Evolutionary conservation across 1,140 invertebrate genomes (phyloP).

Genomic region (Atta colombica): DNA sequence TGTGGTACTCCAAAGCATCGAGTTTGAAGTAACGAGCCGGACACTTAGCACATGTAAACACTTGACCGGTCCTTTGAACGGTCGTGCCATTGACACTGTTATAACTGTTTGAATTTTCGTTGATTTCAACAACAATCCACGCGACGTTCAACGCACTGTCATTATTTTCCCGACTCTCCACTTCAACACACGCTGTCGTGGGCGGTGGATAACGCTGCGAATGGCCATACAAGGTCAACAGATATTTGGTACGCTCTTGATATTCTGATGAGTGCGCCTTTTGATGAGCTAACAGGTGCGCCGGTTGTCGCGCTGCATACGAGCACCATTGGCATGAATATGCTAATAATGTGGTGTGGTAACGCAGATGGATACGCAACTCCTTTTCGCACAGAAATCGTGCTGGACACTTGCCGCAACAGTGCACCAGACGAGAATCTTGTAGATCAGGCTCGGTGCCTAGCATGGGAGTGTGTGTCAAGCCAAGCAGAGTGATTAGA

Average conservation of each 20-base stretch:
- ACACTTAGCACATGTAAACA: constrained; percentile 89
- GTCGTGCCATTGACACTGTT: background rate
- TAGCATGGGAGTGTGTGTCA: constrained; percentile 74
- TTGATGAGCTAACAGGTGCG: constrained; percentile 91
- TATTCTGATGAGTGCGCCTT: constrained; percentile 94
- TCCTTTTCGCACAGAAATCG: constrained; percentile 90
- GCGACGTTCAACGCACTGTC: constrained; percentile 67
- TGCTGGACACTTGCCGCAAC: constrained; percentile 91
- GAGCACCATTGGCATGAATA: constrained; percentile 92
- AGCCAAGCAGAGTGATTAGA: constrained; percentile 82
- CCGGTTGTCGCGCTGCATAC: constrained; percentile 91
- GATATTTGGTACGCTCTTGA: constrained; percentile 91
- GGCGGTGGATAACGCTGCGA: constrained; percentile 89
- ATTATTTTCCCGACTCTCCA: constrained; percentile 65
- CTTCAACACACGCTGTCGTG: constrained; percentile 87
- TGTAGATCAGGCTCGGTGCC: constrained; percentile 81
- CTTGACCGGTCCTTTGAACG: constrained; percentile 73
- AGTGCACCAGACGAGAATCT: constrained; percentile 85
- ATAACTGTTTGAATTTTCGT: constrained; percentile 22
- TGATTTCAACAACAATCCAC: constrained; percentile 82
- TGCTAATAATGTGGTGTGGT: constrained; percentile 89
- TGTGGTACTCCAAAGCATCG: constrained; percentile 91
- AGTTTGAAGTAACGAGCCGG: constrained; percentile 91
- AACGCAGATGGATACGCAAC: constrained; percentile 89
- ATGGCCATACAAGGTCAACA: constrained; percentile 89